A percentile compares a stretch with the other conserved stretches of the same genome.
Evolutionary conservation across 2,113 vertebrate genomes (phyloP).

Genomic region (Sisor rabdophorus): DNA sequence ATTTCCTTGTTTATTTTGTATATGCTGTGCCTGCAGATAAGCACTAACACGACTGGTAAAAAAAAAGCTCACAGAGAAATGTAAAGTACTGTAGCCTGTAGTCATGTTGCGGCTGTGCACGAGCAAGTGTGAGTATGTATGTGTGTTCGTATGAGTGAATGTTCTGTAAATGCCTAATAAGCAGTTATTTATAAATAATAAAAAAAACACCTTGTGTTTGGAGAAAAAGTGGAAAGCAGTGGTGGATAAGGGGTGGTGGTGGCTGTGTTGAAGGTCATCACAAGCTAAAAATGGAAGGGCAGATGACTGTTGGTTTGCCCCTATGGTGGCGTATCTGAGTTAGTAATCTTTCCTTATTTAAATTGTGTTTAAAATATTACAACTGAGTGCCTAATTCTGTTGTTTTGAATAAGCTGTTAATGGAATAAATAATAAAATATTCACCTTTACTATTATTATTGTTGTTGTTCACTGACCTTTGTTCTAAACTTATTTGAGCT

Average conservation of each 20-base stretch:
- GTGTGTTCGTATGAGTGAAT: constrained; percentile 25
- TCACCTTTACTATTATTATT: too few species aligned
- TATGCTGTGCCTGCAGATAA: constrained; percentile 24
- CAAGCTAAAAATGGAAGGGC: constrained; percentile 6
- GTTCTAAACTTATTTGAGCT: too few species aligned
- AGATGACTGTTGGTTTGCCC: constrained; percentile 19
- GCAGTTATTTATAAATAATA: constrained; percentile 60
- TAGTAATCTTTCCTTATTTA: constrained; percentile 22
- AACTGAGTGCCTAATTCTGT: constrained; percentile 2
- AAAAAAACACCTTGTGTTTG: constrained; percentile 47
- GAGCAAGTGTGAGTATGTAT: constrained; percentile 27
- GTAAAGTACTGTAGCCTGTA: constrained; percentile 58
- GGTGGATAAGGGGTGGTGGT: too few species aligned
- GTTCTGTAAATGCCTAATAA: constrained; percentile 52
- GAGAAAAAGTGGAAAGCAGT: background rate
- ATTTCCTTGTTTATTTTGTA: constrained; percentile 55
- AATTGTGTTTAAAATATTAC: constrained; percentile 3
- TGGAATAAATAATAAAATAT: constrained; percentile 32
- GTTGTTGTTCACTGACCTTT: background rate
- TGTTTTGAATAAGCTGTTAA: constrained; percentile 19
- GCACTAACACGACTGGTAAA: constrained; percentile 9
- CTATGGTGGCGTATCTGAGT: constrained; percentile 33
- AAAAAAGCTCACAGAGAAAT: constrained; percentile 30
- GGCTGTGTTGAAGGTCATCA: background rate
- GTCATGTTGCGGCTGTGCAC: constrained; percentile 54